Conservation (phyloP, 1,140 invertebrate genomes). For the Belonocnema kinseyi region DNA sequence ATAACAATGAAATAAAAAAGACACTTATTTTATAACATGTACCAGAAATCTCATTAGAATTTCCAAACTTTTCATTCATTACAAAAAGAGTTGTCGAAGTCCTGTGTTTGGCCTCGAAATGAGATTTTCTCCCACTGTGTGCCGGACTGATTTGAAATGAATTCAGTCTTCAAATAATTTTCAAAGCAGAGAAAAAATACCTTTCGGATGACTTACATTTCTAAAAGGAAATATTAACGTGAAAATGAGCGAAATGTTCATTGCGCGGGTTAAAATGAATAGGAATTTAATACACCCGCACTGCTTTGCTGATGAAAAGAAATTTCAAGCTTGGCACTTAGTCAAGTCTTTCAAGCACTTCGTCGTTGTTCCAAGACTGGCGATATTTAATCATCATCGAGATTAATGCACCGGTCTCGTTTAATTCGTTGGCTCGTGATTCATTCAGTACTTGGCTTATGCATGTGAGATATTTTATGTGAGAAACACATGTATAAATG, state of each 20-base stretch:
- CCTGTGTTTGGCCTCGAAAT: no score
- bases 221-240: background rate
- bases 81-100: no score
- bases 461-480: background rate
- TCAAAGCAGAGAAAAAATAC: no score
- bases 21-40: no score
- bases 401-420: background rate
- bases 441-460: background rate
- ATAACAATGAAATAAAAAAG: no score
- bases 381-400: constrained; percentile 4
- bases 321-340: constrained; percentile 9
- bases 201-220: no score
- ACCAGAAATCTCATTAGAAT: no score
- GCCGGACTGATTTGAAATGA: no score
- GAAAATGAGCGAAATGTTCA: background rate
- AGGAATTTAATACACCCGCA: constrained; percentile 1
- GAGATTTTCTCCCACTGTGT: no score
- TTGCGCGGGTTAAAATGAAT: background rate
- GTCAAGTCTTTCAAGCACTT: constrained; percentile 5
- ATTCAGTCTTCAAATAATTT: no score
- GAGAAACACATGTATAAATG: background rate
- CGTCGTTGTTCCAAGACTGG: background rate
- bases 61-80: no score
- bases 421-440: background rate
- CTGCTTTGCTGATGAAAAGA: constrained; percentile 1